These are phyloP conservation scores for Chrysolina americana DNA, from an alignment of 2,888 invertebrate genomes.

Conservation along the genomic window DNA sequence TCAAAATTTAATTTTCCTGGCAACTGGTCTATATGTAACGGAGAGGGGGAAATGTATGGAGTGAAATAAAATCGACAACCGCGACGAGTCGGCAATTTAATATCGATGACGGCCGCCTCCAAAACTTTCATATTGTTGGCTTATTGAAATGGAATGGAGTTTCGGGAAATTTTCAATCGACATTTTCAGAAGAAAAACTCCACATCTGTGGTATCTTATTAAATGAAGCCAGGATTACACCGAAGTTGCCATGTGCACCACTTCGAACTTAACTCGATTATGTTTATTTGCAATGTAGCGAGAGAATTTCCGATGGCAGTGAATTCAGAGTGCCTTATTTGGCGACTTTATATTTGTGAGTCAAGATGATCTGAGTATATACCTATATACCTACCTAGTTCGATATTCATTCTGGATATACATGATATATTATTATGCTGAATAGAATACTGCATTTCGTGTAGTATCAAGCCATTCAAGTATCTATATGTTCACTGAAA, in stretches of 20 bases:
- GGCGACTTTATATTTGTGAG: not conserved
- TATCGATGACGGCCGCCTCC: constrained; percentile 8
- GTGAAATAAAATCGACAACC: constrained; percentile 9
- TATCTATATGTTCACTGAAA: too few species aligned
- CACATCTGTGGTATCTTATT: constrained; percentile 1
- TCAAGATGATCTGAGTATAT: too few species aligned
- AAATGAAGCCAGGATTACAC: constrained; percentile 6
- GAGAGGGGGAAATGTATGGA: not conserved
- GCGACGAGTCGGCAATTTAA: constrained; percentile 5
- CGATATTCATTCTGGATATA: too few species aligned
- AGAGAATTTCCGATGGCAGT: not conserved
- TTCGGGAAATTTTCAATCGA: constrained; percentile 5
- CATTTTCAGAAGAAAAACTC: constrained; percentile 2
- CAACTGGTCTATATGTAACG: not conserved
- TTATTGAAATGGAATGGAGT: constrained; percentile 12
- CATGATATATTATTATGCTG: too few species aligned
- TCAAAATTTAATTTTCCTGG: too few species aligned
- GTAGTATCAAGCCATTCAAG: too few species aligned
- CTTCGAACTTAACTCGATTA: not conserved
- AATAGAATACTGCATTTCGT: too few species aligned
- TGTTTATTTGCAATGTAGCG: not conserved
- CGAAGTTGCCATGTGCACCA: constrained; percentile 1
- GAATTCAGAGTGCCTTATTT: not conserved
- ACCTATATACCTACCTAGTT: too few species aligned
- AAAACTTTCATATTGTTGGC: constrained; percentile 15